Conservation (phyloP, 2,113 vertebrate genomes). For the Microtus oregoni region DNA sequence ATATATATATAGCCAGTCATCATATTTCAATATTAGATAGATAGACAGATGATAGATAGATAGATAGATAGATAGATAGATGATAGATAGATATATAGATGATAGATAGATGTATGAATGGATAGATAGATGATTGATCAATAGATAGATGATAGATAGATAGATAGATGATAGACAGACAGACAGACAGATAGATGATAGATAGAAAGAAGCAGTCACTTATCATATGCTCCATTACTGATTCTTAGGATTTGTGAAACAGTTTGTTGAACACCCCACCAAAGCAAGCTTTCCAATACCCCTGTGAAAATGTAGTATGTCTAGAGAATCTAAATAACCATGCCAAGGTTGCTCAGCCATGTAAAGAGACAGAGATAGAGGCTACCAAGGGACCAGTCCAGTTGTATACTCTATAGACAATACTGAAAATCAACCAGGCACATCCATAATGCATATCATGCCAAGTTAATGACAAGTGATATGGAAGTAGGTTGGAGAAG, state of each 20-base stretch:
- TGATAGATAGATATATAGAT: too few relatives aligned
- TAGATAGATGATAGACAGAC: too few relatives aligned
- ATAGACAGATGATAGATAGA: too few relatives aligned
- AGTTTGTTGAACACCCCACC: background rate
- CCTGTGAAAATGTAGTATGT: background rate
- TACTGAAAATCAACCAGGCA: slow-evolving; percentile 17
- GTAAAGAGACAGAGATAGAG: background rate
- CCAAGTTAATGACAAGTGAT: background rate
- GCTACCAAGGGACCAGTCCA: too few relatives aligned
- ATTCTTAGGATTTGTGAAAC: background rate
- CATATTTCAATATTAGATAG: background rate
- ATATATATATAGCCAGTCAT: background rate
- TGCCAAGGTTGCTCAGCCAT: background rate
- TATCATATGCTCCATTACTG: background rate
- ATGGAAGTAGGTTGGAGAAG: background rate
- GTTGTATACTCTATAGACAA: background rate
- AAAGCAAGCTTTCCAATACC: background rate
- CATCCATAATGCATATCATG: background rate
- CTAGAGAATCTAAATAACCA: background rate
- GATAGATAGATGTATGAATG: too few relatives aligned
- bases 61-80: too few relatives aligned
- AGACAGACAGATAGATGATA: too few relatives aligned
- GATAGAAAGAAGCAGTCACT: background rate
- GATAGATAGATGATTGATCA: too few relatives aligned
- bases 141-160: too few relatives aligned